These are phyloP conservation scores for Platypus cylindrus DNA, from an alignment of 2,888 invertebrate species.

Conservation along the genomic window DNA sequence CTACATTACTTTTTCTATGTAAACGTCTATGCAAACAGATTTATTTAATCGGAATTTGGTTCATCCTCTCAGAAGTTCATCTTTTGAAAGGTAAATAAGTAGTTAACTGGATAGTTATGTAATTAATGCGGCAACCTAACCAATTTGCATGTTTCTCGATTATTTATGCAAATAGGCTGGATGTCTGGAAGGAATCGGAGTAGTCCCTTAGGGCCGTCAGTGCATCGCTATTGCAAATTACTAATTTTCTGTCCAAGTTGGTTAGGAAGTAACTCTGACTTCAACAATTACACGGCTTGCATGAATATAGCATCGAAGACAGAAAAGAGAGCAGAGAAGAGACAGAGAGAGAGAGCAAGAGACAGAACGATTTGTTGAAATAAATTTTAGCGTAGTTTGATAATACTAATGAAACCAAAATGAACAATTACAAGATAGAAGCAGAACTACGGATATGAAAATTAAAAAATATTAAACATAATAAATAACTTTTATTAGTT, in stretches of 20 bases:
- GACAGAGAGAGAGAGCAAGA: no score
- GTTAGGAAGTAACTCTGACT: conserved; percentile 20
- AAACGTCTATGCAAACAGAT: conserved; percentile 2
- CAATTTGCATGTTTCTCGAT: conserved; percentile 36
- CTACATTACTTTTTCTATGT: no score
- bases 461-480: no score
- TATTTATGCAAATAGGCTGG: conserved; percentile 37
- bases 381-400: no score
- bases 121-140: conserved; percentile 36
- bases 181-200: conserved; percentile 27
- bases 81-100: conserved; percentile 7
- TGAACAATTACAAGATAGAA: no score
- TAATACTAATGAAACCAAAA: no score
- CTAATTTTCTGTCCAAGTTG: conserved; percentile 33
- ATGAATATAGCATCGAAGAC: no score
- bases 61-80: conserved; percentile 4
- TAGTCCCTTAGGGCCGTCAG: conserved; percentile 26
- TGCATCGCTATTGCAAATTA: conserved; percentile 27
- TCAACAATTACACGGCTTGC: conserved; percentile 26
- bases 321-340: no score
- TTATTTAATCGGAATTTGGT: conserved; percentile 1
- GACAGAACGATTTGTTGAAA: no score
- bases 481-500: no score
- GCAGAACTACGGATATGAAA: no score
- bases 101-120: conserved; percentile 17